These are phyloP conservation scores for Amphiprion percula DNA, from an alignment of 2,113 vertebrate genomes.

Conservation along the genomic window DNA sequence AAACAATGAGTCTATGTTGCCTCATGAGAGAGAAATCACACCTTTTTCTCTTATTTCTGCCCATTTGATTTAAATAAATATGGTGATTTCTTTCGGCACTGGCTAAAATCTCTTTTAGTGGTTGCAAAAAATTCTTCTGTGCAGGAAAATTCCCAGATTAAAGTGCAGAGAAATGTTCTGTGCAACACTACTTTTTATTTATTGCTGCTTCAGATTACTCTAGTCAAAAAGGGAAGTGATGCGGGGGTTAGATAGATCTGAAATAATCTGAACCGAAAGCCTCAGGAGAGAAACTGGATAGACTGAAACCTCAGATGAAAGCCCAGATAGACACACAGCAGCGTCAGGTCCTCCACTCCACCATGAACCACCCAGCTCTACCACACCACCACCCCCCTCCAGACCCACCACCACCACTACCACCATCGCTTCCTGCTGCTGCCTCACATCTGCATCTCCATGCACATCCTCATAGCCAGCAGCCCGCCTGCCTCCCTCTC, in stretches of 20 bases:
- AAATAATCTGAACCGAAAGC: conserved; percentile 18
- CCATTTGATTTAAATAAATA: no score
- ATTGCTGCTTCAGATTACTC: not conserved
- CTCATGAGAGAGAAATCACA: no score
- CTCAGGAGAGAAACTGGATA: not conserved
- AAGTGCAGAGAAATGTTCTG: no score
- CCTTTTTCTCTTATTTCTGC: no score
- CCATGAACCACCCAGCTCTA: conserved; percentile 74
- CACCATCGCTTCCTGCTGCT: conserved; percentile 59
- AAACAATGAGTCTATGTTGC: no score
- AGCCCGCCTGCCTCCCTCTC: conserved; percentile 52
- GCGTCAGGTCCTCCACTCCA: conserved; percentile 18
- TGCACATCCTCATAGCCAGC: conserved; percentile 68
- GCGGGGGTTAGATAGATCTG: not conserved
- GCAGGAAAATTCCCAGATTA: no score
- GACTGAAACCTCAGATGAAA: not conserved
- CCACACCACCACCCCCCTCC: conserved; percentile 53
- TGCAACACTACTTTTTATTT: not conserved
- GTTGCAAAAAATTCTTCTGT: no score
- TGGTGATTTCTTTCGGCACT: no score
- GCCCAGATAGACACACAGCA: conserved; percentile 16
- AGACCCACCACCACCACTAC: conserved; percentile 26
- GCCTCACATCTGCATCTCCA: conserved; percentile 74
- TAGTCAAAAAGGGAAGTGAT: conserved; percentile 1
- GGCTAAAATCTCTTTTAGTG: no score